phyloP scores from a whole-genome alignment of 2,888 invertebrate genomes.

The Megamerina dolium region DNA sequence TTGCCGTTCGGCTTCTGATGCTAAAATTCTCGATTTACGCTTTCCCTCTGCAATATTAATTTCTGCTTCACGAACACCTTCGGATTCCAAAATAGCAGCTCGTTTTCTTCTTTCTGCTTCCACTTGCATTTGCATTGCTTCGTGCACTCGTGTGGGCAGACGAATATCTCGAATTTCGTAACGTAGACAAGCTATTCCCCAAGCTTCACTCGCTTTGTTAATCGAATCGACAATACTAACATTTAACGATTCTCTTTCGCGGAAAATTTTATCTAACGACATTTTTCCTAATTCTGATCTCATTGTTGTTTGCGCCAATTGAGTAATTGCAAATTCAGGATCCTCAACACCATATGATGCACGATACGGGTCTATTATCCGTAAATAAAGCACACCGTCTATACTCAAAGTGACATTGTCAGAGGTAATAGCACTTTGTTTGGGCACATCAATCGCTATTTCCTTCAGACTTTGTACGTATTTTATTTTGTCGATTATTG shows the following conservation, averaged over 20 bases:
- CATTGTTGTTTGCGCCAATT: conserved; percentile 99
- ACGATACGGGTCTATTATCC: conserved; percentile 88
- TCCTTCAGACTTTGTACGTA: conserved; percentile 99
- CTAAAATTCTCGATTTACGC: conserved; percentile 82
- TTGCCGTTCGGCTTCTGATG: conserved; percentile 90
- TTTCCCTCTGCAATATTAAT: conserved; percentile 98
- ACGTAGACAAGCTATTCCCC: conserved; percentile 95
- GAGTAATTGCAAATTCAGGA: conserved; percentile 98
- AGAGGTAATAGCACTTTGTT: conserved; percentile 95
- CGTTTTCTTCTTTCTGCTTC: conserved; percentile 96
- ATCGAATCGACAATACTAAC: conserved; percentile 91
- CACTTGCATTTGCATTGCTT: conserved; percentile 99
- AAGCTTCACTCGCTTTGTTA: conserved; percentile 96
- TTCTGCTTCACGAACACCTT: conserved; percentile 84
- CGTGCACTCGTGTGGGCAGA: conserved; percentile 86
- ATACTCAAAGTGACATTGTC: conserved; percentile 96
- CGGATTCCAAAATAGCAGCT: conserved; percentile 94
- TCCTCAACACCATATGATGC: conserved; percentile 98
- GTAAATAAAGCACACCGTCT: conserved; percentile 93
- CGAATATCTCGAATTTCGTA: conserved; percentile 78
- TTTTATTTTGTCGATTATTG: conserved; percentile 85
- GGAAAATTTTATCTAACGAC: conserved; percentile 90
- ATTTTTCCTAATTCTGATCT: conserved; percentile 98
- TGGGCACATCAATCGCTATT: conserved; percentile 98
- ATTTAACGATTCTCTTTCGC: conserved; percentile 93